Percentiles rank a stretch among this genome's conserved stretches.
Evolutionary conservation across 2,888 invertebrate genomes (phyloP).

Genomic region (Orthonevra nobilis): DNA sequence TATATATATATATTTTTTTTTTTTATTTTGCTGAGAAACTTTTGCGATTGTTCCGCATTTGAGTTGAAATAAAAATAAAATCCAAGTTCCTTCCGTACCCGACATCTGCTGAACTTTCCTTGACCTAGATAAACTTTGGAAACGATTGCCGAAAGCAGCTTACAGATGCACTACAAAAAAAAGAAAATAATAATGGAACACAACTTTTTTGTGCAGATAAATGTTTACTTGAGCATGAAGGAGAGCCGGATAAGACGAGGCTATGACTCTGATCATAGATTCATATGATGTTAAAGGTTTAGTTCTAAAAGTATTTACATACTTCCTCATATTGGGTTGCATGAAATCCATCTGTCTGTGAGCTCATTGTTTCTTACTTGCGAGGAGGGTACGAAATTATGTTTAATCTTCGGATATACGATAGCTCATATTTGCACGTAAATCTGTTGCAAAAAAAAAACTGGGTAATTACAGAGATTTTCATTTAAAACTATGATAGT

Average conservation of each 20-base stretch:
- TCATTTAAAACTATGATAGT: no score
- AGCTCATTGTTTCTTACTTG: no score
- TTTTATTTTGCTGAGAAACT: slow-evolving; percentile 8
- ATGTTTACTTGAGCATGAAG: neutral
- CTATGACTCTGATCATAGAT: neutral
- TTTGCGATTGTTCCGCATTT: slow-evolving; percentile 30
- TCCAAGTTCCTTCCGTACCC: slow-evolving; percentile 32
- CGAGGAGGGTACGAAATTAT: no score
- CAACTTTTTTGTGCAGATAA: neutral
- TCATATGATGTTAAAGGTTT: neutral
- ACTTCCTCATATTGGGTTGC: no score
- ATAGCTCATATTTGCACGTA: no score
- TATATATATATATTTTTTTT: no score
- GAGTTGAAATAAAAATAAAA: slow-evolving; percentile 31
- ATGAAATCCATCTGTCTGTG: no score
- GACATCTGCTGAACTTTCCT: slow-evolving; percentile 50
- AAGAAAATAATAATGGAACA: neutral
- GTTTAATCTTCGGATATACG: no score
- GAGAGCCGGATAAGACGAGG: neutral
- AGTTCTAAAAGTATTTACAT: no score
- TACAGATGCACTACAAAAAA: slow-evolving; percentile 24
- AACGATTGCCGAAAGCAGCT: slow-evolving; percentile 36
- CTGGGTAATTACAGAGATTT: no score
- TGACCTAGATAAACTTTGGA: slow-evolving; percentile 43
- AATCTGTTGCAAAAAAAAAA: no score